Evolutionary conservation across 2,797 vertebrate species (phyloP).

Genomic region (Huso huso): DNA sequence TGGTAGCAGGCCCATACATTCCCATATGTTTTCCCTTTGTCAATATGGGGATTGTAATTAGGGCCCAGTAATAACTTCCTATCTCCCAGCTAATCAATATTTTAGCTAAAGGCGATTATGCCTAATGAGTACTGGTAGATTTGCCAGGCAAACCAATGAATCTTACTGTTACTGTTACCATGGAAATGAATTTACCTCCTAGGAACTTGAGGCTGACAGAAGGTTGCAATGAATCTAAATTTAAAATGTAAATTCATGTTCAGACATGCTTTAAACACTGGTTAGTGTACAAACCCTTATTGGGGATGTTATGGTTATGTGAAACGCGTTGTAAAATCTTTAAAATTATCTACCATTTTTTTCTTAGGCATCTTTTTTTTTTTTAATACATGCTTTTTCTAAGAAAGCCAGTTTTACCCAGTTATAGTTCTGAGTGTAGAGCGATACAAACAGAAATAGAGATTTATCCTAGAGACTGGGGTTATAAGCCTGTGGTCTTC

Average conservation of each 20-base stretch:
- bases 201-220: conserved; percentile 43
- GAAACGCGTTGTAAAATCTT: neutral
- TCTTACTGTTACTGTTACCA: conserved; percentile 64
- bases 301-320: conserved; percentile 29
- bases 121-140: conserved; percentile 57
- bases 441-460: no score
- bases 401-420: no score
- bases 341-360: no score
- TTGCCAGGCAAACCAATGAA: conserved; percentile 53
- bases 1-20: conserved; percentile 69
- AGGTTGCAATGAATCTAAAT: conserved; percentile 42
- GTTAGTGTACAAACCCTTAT: conserved; percentile 50
- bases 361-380: no score
- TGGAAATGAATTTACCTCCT: conserved; percentile 67
- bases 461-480: no score
- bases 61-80: conserved; percentile 83
- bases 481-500: no score
- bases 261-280: conserved; percentile 36
- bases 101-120: conserved; percentile 75
- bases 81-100: conserved; percentile 82
- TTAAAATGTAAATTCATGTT: conserved; percentile 48
- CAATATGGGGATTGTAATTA: conserved; percentile 87
- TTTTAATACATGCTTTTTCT: no score
- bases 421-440: no score
- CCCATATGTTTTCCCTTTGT: conserved; percentile 78